Evolutionary conservation across 2,113 vertebrate genomes (phyloP), one percentile per base, ranked within the genome.

Genomic region (Microtus richardsoni): DNA sequence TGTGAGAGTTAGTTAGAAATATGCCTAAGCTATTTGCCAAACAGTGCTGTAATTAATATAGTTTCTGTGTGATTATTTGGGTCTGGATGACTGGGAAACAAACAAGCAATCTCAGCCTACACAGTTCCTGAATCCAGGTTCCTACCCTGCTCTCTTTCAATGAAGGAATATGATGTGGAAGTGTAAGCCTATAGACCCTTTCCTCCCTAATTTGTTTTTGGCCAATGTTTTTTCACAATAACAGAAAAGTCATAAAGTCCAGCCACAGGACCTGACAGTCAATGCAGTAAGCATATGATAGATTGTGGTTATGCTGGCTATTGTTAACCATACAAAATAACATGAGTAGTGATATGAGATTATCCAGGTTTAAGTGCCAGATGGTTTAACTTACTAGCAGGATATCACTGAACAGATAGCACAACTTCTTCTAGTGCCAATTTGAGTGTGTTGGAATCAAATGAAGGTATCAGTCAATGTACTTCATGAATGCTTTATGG

Each of bases 361-460:
- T 82, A 87, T 30, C 39, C 36, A 89, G 52, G 84, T 84, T 93
- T 88, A 84, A 84, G 89, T 66, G 66, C 33, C 44, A 90, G 24
- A 9, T 84, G 77, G 77, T 91, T 77, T 14, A 96, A 96, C 17
- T 82, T 93, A 88, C 39, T 52, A 79, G 70, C 70, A 80, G 1
- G 64, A 39, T 93, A 88, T 85, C 85, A 49, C 47, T 68, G 96
- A 92, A 17, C 24, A 41, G 74, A 54, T 64, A 60, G 44, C 54
- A 52, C 28, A 16, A 39, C 86, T 82, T 93, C 86, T 88, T 89
- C 49, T 28, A 94, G 26, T 80, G 75, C 91, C 71, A 49, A 3
- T 87, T 91, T 94, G 85, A 94, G 52, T 92, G 47, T 71, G 52
- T 85, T 88, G 62, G 64, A 90, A 79, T 94, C 79, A 94, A 86